phyloP scores from a whole-genome alignment of 2,888 invertebrate genomes.

The Ligdia adustata region DNA sequence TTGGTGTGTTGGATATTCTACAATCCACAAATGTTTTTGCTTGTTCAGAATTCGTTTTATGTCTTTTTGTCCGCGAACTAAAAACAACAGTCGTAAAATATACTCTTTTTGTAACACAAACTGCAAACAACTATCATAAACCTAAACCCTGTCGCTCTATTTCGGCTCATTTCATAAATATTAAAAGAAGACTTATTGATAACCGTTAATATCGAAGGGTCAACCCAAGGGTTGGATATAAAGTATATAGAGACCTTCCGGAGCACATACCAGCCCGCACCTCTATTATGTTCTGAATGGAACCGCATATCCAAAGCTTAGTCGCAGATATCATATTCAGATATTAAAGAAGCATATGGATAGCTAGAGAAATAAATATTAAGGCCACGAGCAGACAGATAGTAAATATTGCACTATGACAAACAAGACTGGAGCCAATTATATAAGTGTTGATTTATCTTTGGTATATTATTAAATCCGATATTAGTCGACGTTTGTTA shows the following conservation, averaged over 20 bases:
- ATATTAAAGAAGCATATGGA: conserved; percentile 15
- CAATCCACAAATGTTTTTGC: too few relatives aligned
- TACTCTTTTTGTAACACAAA: conserved; percentile 10
- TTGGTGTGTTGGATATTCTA: too few relatives aligned
- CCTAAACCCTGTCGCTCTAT: conserved; percentile 12
- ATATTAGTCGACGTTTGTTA: too few relatives aligned
- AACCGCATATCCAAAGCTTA: conserved; percentile 22
- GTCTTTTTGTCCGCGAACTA: conserved; percentile 4
- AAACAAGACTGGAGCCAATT: too few relatives aligned
- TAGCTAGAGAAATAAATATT: too few relatives aligned
- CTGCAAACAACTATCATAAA: conserved; percentile 23
- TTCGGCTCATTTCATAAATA: conserved; percentile 26
- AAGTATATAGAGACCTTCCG: conserved; percentile 22
- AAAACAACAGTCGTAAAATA: conserved; percentile 20
- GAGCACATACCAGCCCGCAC: conserved; percentile 20
- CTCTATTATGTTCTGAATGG: conserved; percentile 28
- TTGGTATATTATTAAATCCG: too few relatives aligned
- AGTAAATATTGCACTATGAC: too few relatives aligned
- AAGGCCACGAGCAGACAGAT: too few relatives aligned
- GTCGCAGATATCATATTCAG: conserved; percentile 15
- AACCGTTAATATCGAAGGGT: conserved; percentile 34
- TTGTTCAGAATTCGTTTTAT: too few relatives aligned
- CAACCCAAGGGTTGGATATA: conserved; percentile 25
- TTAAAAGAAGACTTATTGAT: conserved; percentile 33
- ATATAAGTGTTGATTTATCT: too few relatives aligned